These are phyloP conservation scores for Cheilosia pagana DNA, from an alignment of 2,888 invertebrate genomes.

Conservation along the genomic window DNA sequence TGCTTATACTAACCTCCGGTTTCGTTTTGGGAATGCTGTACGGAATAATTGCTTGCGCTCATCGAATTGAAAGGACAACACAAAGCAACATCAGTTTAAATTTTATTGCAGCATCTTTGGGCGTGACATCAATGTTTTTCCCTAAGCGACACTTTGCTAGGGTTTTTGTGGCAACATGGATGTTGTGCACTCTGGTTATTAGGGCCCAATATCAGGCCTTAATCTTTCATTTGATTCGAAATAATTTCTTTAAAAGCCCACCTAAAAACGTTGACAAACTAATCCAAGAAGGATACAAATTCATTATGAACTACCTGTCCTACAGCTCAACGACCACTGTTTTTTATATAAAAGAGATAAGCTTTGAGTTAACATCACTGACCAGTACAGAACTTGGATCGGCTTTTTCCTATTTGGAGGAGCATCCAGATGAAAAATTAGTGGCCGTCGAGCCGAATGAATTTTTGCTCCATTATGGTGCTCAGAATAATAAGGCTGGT, in stretches of 20 bases:
- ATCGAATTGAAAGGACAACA: background rate
- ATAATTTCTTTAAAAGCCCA: slow-evolving; percentile 75
- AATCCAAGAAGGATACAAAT: slow-evolving; percentile 61
- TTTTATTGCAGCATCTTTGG: slow-evolving; percentile 61
- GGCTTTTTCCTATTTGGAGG: slow-evolving; percentile 71
- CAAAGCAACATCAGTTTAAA: background rate
- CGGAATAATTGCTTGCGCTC: background rate
- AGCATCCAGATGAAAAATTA: slow-evolving; percentile 29
- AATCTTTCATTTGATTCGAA: slow-evolving; percentile 76
- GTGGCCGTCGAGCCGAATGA: slow-evolving; percentile 59
- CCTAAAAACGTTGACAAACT: slow-evolving; percentile 76
- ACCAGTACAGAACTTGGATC: slow-evolving; percentile 47
- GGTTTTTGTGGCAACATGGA: slow-evolving; percentile 75
- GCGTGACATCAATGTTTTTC: slow-evolving; percentile 62
- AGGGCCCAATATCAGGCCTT: slow-evolving; percentile 77
- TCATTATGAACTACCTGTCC: slow-evolving; percentile 72
- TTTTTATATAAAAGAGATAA: slow-evolving; percentile 44
- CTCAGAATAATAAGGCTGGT: slow-evolving; percentile 48
- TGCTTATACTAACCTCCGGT: slow-evolving; percentile 42
- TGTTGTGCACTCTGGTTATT: slow-evolving; percentile 75
- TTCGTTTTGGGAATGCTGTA: background rate
- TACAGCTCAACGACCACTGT: slow-evolving; percentile 66
- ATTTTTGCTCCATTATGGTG: slow-evolving; percentile 71
- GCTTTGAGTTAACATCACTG: slow-evolving; percentile 36
- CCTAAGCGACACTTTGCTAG: slow-evolving; percentile 61